Evolutionary conservation across 2,113 vertebrate genomes (phyloP), one percentile per base, ranked within the genome.

Genomic region (Mobula hypostoma): DNA sequence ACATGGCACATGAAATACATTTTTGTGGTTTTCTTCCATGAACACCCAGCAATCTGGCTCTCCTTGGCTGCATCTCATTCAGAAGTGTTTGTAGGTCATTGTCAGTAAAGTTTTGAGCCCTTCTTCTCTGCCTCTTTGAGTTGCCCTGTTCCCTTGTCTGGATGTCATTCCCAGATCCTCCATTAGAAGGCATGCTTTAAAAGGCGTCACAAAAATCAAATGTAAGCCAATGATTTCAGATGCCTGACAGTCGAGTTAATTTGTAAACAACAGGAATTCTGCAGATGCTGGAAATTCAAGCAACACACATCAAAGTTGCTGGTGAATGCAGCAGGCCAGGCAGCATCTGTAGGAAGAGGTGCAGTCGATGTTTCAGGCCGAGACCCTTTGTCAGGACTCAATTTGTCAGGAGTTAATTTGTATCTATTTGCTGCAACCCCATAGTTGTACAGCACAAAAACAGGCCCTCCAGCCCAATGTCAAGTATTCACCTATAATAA

Each of bases 11-110:
- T n/a, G 85, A 88, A 66, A 88, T 88, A 66, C 58, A 61, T 32
- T 88, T 88, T 15, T 88, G 85, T 66, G 85, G 85, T 66, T 88
- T 88, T 61, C 85, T 88, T n/a, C 85, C 85, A 88, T 88, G 85
- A 11, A 88, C 85, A 66, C 85, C 85, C n/a, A 88, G 85, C 58
- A 88, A 32, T 88, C 85, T 66, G 85, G 63, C 85, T 32, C 85
- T 88, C 14, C 85, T 88, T 88, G 85, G 85, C 27, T 88, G 85
- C 61, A 88, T 88, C 61, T 88, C 58, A 88, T 88, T 66, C 85
- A 88, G 85, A 66, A 88, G 85, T 5, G 85, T 88, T 88, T 88
- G 85, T 7, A 88, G 58, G 29, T 88, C 85, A 5, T 27, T 63
- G 29, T 88, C 85, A 1, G 85, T 88, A 17, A 88, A 88, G 66